These are phyloP conservation scores for Malacoraja senta DNA, from an alignment of 2,797 vertebrate genomes.

Conservation along the genomic window DNA sequence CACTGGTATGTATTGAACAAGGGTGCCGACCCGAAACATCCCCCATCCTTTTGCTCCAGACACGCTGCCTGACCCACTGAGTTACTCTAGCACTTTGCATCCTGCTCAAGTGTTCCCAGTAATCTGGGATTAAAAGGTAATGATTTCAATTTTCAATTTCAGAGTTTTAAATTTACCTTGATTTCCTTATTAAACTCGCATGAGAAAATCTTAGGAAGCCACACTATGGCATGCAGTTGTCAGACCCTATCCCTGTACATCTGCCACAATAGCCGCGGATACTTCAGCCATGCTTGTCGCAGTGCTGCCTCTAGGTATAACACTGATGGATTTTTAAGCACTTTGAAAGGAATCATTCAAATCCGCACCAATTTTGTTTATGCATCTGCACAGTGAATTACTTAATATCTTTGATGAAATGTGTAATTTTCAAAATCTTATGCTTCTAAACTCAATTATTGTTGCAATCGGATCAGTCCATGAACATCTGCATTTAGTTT, in stretches of 20 bases:
- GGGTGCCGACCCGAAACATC: no score
- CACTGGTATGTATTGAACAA: slow-evolving; percentile 63
- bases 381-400: neutral
- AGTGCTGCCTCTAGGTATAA: neutral
- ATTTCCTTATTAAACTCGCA: neutral
- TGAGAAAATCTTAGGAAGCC: neutral
- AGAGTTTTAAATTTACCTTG: neutral
- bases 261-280: neutral
- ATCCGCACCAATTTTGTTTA: neutral
- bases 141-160: neutral
- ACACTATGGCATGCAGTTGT: neutral
- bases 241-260: neutral
- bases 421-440: no score
- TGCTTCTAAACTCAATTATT: neutral
- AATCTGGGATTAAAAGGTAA: neutral
- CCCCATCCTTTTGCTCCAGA: no score
- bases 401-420: neutral
- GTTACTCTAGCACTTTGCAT: no score
- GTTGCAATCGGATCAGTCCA: neutral
- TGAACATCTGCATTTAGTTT: neutral
- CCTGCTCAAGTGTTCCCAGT: neutral
- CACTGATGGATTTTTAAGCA: neutral
- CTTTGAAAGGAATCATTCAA: neutral
- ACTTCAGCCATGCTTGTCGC: neutral
- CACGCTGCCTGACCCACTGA: no score